Evolutionary conservation across 2,888 invertebrate genomes (phyloP), one percentile per base, ranked within the genome.

Genomic region (Drosophila picticornis): DNA sequence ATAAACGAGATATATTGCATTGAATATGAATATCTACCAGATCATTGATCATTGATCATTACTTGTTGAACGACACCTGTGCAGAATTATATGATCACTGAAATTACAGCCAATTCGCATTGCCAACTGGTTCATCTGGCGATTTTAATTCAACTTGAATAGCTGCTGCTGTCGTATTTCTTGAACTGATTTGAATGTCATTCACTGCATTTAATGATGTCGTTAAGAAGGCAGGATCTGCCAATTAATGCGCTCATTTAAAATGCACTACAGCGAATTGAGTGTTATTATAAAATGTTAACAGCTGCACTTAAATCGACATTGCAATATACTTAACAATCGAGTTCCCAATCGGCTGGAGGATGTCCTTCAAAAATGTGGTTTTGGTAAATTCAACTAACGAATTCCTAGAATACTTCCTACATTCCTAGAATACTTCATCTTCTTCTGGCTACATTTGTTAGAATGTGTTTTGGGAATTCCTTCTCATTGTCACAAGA

Each of bases 51-150:
- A 19, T 34, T 51, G 68, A 59, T 63, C 38, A 55, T 48, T 22
- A 22, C 22, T 22, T 22, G 22, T 2, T 56, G 59, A 64, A 22
- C 75, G 60, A 69, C 75, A 75, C 71, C 80, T 78, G 78, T 60
- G 56, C 63, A 38, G 50, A 69, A 61, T 60, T 34, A 43, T 52
- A 43, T 40, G 48, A 52, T 16, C 55, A 38, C 34, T 29, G 13
- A 53, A 68, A 76, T 78, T 66, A 69, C 48, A 43, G 62, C 10
- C 76, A 56, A 78, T 78, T 76, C 55, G 31, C 40, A 62, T 58
- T 53, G 68, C 64, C 73, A 78, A 77, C 77, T 78, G 74, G 74
- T 68, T 63, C 78, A 78, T 73, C 73, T 51, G 73, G 36, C 32
- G 56, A 32, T 19, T 60, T 38, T 57, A 62, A 72, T 65, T 22